These are phyloP conservation scores for Cherax destructor DNA, from an alignment of 1,140 invertebrate species.

Conservation along the genomic window DNA sequence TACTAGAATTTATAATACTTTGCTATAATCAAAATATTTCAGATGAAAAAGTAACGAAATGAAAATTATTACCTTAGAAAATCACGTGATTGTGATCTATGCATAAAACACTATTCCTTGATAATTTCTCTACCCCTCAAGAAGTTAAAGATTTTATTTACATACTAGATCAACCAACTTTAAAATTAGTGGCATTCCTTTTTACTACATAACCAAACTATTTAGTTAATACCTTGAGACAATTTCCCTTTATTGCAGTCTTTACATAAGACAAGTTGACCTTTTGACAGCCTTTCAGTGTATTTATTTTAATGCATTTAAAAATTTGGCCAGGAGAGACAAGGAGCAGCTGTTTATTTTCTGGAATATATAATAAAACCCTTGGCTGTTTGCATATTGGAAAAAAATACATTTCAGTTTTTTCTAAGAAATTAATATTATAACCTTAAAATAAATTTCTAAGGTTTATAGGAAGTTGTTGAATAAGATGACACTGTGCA, in stretches of 20 bases:
- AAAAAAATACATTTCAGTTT: not conserved
- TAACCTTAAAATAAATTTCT: not conserved
- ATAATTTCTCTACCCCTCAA: not conserved
- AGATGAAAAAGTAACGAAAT: no score
- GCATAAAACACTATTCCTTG: not conserved
- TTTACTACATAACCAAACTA: no score
- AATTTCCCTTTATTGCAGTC: not conserved
- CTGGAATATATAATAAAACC: not conserved
- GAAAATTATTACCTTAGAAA: no score
- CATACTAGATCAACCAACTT: not conserved
- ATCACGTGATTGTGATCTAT: not conserved
- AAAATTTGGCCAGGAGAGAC: constrained; percentile 12
- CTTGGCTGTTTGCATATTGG: not conserved
- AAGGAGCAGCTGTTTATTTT: constrained; percentile 34
- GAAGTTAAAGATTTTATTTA: not conserved
- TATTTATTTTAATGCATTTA: constrained; percentile 14
- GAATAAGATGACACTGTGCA: no score
- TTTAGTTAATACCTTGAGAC: not conserved
- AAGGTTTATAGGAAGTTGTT: not conserved
- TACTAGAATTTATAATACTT: no score
- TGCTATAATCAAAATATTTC: no score
- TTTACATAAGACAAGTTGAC: constrained; percentile 11
- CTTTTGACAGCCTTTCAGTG: not conserved
- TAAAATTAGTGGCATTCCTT: no score
- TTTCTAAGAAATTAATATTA: not conserved